Evolutionary conservation across 2,888 invertebrate species (phyloP), one percentile per base, ranked within the genome.

Genomic region (Torymus auratus): DNA sequence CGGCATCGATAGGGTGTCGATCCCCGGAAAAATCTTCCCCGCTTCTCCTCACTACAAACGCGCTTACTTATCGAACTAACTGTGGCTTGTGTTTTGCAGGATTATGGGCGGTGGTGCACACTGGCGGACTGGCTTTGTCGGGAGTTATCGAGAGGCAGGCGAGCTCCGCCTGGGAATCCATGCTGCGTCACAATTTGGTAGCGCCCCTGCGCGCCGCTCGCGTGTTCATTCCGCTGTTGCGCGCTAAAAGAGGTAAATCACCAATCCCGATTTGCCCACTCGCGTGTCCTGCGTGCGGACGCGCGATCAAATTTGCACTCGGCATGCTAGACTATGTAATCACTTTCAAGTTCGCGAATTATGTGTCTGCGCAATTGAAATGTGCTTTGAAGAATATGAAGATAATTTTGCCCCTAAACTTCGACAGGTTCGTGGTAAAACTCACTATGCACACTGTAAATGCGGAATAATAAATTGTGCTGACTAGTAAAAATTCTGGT

Each of bases 51-150:
- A 70, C 23, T 61, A 65, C 14, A 14, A 41, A 53, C 28, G 69
- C 60, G n/a, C 23, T 62, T 73, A 50, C 52, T 77, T 68, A 77
- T 61, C 23, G 15, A 67, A 12, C 73, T 69, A 53, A 53, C 60
- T 41, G 41, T 41, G 41, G 41, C 2, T 52, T 14, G 14, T 12
- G 50, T 72, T 76, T 91, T 91, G 2, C 89, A 95, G 95, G 95
- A 82, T 92, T 96, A 76, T 95, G 96, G 94, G 96, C 96, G 68
- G 95, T 96, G 41, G 94, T 96, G 83, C 96, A 96, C 91, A 96
- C 96, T 52, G 96, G 96, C 23, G 96, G 96, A 50, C 92, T 95
- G 85, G 94, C 95, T 79, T 94, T 95, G 79, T 94, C 95, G 13
- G 96, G 96, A 20, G 91, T 93, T 58, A 92, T 95, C 74, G 94